phyloP scores from a whole-genome alignment of 2,888 invertebrate genomes.

The Plebejus melissa region DNA sequence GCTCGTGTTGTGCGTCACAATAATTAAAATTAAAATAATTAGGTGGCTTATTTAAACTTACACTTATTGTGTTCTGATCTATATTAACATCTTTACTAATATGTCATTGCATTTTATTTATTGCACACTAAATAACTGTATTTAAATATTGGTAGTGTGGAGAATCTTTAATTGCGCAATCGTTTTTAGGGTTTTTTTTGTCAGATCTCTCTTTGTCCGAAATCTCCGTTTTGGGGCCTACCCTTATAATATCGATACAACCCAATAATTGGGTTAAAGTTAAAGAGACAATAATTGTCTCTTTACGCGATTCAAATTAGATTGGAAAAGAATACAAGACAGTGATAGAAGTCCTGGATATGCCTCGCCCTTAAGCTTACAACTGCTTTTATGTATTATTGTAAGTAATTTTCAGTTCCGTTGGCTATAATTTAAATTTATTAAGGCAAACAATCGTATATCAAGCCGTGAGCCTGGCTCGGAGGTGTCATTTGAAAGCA shows the following conservation, averaged over 20 bases:
- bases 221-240: not conserved
- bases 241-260: too few species aligned
- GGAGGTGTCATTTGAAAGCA: slow-evolving; percentile 38
- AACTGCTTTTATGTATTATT: slow-evolving; percentile 33
- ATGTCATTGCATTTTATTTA: too few species aligned
- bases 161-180: too few species aligned
- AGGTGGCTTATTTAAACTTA: not conserved
- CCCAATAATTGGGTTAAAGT: too few species aligned
- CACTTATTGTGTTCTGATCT: too few species aligned
- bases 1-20: slow-evolving; percentile 37
- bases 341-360: not conserved
- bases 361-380: not conserved
- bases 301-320: not conserved
- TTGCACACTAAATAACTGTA: too few species aligned
- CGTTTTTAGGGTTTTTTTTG: too few species aligned
- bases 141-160: too few species aligned
- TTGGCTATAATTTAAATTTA: slow-evolving; percentile 19
- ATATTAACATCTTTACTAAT: too few species aligned
- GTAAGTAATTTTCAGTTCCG: not conserved
- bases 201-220: not conserved
- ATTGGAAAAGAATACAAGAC: not conserved
- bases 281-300: too few species aligned
- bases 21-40: not conserved
- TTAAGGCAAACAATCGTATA: slow-evolving; percentile 19
- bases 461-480: slow-evolving; percentile 30